phyloP scores from a whole-genome alignment of 2,888 invertebrate species.

The Drosophila picticornis region DNA sequence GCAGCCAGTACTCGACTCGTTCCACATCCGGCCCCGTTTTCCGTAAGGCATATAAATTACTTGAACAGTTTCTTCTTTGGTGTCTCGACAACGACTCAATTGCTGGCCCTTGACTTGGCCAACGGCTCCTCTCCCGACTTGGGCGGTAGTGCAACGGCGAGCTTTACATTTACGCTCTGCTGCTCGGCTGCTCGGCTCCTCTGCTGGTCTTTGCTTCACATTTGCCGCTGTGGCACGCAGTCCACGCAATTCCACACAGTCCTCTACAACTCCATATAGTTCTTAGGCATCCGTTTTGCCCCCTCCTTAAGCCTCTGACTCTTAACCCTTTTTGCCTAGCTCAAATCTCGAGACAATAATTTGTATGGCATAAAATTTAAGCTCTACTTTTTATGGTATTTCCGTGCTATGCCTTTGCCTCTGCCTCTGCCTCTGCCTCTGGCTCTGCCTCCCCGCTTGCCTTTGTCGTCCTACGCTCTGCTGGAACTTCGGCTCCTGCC shows the following conservation, averaged over 20 bases:
- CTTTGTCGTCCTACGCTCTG: background rate
- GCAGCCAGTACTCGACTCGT: background rate
- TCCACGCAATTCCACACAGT: slow-evolving; percentile 6
- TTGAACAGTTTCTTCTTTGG: slow-evolving; percentile 9
- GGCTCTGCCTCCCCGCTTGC: background rate
- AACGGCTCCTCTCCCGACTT: background rate
- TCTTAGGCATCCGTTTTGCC: slow-evolving; percentile 11
- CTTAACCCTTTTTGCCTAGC: slow-evolving; percentile 24
- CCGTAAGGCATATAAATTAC: slow-evolving; percentile 7
- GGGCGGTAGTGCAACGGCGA: background rate
- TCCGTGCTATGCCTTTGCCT: background rate
- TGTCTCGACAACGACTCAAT: slow-evolving; percentile 26
- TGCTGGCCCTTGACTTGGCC: background rate
- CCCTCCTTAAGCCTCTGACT: background rate
- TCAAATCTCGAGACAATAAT: slow-evolving; percentile 78
- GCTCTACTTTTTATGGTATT: slow-evolving; percentile 65
- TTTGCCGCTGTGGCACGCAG: slow-evolving; percentile 2
- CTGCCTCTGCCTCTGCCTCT: background rate
- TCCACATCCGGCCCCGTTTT: background rate
- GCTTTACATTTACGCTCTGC: slow-evolving; percentile 16
- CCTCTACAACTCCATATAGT: slow-evolving; percentile 30
- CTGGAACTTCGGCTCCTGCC: slow-evolving; percentile 15
- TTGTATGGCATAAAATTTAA: slow-evolving; percentile 75
- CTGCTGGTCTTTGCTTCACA: slow-evolving; percentile 14
- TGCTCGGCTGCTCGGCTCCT: background rate